Evolutionary conservation across 1,140 invertebrate species (phyloP), one percentile per base, ranked within the genome.

Genomic region (Arctopsyche grandis): DNA sequence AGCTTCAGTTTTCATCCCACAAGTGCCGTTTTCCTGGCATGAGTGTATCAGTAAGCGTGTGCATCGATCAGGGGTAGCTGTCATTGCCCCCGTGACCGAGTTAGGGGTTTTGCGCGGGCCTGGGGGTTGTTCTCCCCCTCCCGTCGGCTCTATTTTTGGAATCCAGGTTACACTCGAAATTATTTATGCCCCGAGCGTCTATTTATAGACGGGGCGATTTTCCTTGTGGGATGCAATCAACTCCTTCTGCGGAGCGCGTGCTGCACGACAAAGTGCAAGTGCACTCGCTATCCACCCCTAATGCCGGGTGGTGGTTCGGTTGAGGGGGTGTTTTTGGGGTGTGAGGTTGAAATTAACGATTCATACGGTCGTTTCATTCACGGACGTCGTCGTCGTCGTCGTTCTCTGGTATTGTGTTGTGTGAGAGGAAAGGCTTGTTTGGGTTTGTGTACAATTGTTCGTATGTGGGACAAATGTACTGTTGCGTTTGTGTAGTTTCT

Each of bases 81-180:
- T 76, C 74, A 63, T 76, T 76, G 74, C 74, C 74, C 74, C 16
- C 74, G 74, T 76, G 74, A 76, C 74, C 74, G 74, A 76, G 74
- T 76, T 76, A 76, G 24, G 63, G 21, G 63, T 26, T 66, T 12
- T 16, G 48, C 10, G 1, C 63, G 63, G 29, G 29, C 29, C 29
- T 38, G 29, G 29, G 1, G 29, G 1, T 38, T 9, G 63, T 66
- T 66, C 63, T 26, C 63, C 52, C 52, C 26, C 14, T 22, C 38
- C 26, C 38, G 9, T 29, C 74, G 24, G 56, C 12, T 76, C 48
- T 76, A 76, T 76, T 76, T 63, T 76, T 76, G 63, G 74, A 76
- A 76, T 76, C 74, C 74, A 76, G 74, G 74, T 76, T 76, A 76
- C 74, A 76, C 74, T 38, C 44, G 14, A 76, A 63, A 76, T 76